A percentile compares a stretch with the other conserved stretches of the same genome.
Evolutionary conservation across 2,797 vertebrate genomes (phyloP).

Genomic region (Scyliorhinus canicula): DNA sequence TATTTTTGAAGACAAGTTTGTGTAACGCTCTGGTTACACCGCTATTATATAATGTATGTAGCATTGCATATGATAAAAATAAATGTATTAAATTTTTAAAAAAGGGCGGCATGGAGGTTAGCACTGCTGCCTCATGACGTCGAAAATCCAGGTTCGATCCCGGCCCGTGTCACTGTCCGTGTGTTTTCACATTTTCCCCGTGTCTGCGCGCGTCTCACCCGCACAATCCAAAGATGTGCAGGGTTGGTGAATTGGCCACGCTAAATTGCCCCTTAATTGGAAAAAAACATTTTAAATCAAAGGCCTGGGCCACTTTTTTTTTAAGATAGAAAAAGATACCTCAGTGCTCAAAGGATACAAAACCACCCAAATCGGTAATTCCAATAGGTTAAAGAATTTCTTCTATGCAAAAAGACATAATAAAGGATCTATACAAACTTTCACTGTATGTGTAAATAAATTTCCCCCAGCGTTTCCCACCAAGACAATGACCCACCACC

Average conservation of each 20-base stretch:
- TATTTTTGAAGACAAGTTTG: neutral
- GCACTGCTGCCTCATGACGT: no score
- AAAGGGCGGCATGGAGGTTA: no score
- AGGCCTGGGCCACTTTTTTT: no score
- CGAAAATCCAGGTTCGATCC: no score
- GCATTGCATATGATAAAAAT: neutral
- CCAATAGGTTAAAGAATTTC: neutral
- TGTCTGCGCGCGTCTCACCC: no score
- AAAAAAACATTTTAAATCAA: no score
- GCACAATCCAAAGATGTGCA: no score
- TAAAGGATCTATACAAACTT: neutral
- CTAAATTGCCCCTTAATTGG: no score
- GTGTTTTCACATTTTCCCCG: no score
- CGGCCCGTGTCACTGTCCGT: no score
- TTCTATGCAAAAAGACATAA: neutral
- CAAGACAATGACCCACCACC: neutral
- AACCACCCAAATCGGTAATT: neutral
- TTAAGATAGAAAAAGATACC: neutral
- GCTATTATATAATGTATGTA: neutral
- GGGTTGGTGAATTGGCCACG: no score
- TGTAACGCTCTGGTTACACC: neutral
- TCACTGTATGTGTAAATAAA: neutral
- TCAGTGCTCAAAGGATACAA: neutral
- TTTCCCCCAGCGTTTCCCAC: neutral
- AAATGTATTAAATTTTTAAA: neutral